Conservation (phyloP, 2,113 vertebrate species). For the Alethe diademata region DNA sequence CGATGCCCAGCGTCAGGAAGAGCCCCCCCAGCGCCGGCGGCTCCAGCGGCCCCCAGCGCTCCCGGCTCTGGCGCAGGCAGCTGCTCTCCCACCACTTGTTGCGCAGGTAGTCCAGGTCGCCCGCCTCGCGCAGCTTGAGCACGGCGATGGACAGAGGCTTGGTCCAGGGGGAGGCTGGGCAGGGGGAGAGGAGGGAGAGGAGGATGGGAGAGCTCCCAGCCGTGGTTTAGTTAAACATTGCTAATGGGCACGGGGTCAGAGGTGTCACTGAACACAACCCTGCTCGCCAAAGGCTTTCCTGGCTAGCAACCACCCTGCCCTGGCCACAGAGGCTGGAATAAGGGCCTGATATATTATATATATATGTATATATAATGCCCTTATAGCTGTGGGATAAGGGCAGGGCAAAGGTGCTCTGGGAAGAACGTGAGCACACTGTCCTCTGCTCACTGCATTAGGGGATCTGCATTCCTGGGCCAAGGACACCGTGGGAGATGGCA, state of each 20-base stretch:
- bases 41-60: slow-evolving; percentile 56
- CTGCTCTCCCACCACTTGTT: slow-evolving; percentile 88
- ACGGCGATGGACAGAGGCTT: slow-evolving; percentile 80
- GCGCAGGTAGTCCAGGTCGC: slow-evolving; percentile 75
- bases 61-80: slow-evolving; percentile 44
- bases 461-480: background rate
- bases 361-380: too few relatives aligned
- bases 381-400: rapidly evolving
- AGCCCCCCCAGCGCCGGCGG: slow-evolving; percentile 76
- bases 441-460: rapidly evolving
- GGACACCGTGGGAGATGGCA: background rate
- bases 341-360: too few relatives aligned
- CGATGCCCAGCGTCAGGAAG: slow-evolving; percentile 82
- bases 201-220: background rate
- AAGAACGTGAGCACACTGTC: rapidly evolving
- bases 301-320: rapidly evolving
- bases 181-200: background rate
- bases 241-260: rapidly evolving
- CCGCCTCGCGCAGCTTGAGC: slow-evolving; percentile 80
- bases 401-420: rapidly evolving
- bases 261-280: rapidly evolving
- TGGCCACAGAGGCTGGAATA: rapidly evolving
- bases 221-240: rapidly evolving
- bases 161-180: slow-evolving; percentile 76
- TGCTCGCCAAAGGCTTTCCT: background rate